Evolutionary conservation across 2,113 vertebrate species (phyloP).

Genomic region (Oreochromis tanganicae): DNA sequence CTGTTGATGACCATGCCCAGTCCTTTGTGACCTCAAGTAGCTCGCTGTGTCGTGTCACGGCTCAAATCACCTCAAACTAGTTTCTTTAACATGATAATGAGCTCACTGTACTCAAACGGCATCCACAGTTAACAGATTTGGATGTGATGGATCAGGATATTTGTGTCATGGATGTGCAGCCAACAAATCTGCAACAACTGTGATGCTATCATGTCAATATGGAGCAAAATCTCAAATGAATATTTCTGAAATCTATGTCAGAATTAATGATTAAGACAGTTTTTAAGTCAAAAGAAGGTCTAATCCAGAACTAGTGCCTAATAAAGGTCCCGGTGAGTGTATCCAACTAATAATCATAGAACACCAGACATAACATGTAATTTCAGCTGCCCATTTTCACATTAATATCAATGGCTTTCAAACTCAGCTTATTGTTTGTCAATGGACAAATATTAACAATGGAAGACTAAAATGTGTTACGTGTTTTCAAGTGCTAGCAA

Average conservation of each 20-base stretch:
- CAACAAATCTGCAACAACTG: too few species aligned
- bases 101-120: background rate
- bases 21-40: background rate
- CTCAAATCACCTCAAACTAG: background rate
- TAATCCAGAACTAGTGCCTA: background rate
- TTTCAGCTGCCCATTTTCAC: background rate
- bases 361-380: background rate
- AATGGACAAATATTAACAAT: background rate
- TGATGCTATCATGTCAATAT: background rate
- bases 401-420: background rate
- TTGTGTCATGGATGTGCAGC: background rate
- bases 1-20: background rate
- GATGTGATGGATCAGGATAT: rapidly evolving
- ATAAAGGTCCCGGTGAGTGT: background rate
- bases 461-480: background rate
- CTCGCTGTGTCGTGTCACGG: rapidly evolving
- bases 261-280: background rate
- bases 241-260: background rate
- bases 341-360: background rate
- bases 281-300: background rate
- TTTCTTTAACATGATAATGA: background rate
- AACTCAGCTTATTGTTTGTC: background rate
- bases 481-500: background rate
- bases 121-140: background rate
- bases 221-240: background rate